phyloP scores from a whole-genome alignment of 2,113 vertebrate species.

The Lamprotornis superbus region DNA sequence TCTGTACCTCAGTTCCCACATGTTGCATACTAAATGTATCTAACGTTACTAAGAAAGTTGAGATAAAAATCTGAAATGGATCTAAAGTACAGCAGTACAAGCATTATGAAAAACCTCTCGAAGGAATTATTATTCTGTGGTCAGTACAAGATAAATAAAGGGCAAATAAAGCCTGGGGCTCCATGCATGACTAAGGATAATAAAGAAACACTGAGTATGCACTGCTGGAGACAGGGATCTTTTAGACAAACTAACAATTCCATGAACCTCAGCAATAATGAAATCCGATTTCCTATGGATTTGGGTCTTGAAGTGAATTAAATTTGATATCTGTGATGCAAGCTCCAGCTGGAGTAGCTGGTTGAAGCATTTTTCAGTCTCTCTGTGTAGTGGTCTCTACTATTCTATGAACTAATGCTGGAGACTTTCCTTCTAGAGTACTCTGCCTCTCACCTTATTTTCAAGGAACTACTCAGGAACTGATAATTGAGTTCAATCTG shows the following conservation, averaged over 20 bases:
- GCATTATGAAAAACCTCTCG: neutral
- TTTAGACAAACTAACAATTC: conserved; percentile 26
- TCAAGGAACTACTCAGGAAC: neutral
- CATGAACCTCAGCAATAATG: neutral
- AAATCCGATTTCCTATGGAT: neutral
- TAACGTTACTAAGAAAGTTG: neutral
- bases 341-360: neutral
- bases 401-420: neutral
- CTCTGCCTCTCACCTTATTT: neutral
- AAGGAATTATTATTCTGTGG: conserved; percentile 42
- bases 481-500: neutral
- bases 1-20: neutral
- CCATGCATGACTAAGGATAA: neutral
- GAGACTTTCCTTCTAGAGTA: neutral
- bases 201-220: neutral
- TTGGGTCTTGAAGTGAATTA: conserved; percentile 12
- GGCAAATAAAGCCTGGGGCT: conserved; percentile 35
- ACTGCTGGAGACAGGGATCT: neutral
- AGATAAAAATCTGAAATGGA: conserved; percentile 45
- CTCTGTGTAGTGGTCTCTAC: neutral
- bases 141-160: conserved; percentile 38
- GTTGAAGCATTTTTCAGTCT: neutral
- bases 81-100: neutral
- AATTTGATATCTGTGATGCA: neutral
- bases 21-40: neutral